These are phyloP conservation scores for Notarius lentiginosus DNA, from an alignment of 2,113 vertebrate genomes.

Conservation along the genomic window DNA sequence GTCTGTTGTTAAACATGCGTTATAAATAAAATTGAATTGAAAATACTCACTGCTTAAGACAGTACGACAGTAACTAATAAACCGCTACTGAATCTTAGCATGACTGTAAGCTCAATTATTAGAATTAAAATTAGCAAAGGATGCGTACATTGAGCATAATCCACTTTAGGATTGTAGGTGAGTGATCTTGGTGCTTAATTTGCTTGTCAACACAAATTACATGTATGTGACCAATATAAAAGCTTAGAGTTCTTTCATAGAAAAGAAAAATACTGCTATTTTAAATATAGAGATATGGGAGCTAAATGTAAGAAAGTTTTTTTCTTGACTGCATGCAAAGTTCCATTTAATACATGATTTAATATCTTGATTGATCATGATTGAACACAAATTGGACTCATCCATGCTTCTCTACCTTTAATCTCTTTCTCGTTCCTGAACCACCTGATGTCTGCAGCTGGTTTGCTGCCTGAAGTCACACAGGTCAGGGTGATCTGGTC, in stretches of 20 bases:
- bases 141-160: neutral
- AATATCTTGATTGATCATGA: neutral
- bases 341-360: neutral
- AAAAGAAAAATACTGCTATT: neutral
- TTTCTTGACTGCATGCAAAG: neutral
- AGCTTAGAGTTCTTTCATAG: neutral
- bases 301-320: neutral
- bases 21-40: neutral
- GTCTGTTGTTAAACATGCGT: neutral
- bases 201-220: neutral
- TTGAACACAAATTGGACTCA: slow-evolving; percentile 12
- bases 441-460: slow-evolving; percentile 96
- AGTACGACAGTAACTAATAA: neutral
- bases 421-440: slow-evolving; percentile 97
- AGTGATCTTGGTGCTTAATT: neutral
- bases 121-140: neutral
- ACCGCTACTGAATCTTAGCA: neutral
- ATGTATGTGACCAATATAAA: neutral
- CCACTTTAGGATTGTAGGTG: neutral
- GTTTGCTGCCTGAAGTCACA: slow-evolving; percentile 95
- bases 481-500: slow-evolving; percentile 94
- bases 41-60: neutral
- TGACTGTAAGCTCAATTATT: neutral
- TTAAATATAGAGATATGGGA: neutral
- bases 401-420: slow-evolving; percentile 77